Base-by-base conservation (phyloP, 2,797 vertebrate genomes). In the Tiaroga cobitis region DNA sequence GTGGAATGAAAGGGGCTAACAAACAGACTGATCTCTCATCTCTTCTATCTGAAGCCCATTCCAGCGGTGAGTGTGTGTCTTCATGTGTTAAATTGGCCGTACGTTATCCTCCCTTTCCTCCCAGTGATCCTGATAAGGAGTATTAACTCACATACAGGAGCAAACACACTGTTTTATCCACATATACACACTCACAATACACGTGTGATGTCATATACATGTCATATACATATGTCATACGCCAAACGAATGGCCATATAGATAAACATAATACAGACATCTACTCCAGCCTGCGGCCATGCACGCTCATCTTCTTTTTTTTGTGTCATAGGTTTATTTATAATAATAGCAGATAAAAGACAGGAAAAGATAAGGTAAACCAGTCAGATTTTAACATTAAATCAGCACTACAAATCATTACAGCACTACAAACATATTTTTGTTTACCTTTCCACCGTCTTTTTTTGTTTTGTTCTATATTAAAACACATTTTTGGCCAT, bases 121-220 rank as follows among this genome's bases (percentile, higher is more conserved):
- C 86, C 90, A 88, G 86, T 92, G 89, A 92, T 94, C 88, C 88
- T 89, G 91, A 93, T 93, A 91, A 93, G 90, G 81, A 78, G 87
- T 88, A 90, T 92, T 91, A 92, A 86, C 89, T 88, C 90, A 83
- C 88, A 89, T 73, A 51, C 70, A 83, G 72, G 8, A 29, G 46
- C 59, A 54, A 82, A 85, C 77, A 83, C 79, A 80, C 82, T 26
- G 32, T 63, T 70, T 41, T 56, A 6, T 21, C 69, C 46, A 67
- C 74, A 81, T 72, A 79, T 63, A 54, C 72, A 74, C 43, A 8
- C 67, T 39, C 65, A n/a, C 61, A 85, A 68, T 32, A 80, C 19
- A 6, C 24, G 61, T 68, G 18, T n/a, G 29, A 37, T 68, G 63
- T 68, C 21, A 68, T 16, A n/a, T 16, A 78, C 37, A 34, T 46